Evolutionary conservation across 2,113 vertebrate genomes (phyloP).

Genomic region (Lampris megalopsis): DNA sequence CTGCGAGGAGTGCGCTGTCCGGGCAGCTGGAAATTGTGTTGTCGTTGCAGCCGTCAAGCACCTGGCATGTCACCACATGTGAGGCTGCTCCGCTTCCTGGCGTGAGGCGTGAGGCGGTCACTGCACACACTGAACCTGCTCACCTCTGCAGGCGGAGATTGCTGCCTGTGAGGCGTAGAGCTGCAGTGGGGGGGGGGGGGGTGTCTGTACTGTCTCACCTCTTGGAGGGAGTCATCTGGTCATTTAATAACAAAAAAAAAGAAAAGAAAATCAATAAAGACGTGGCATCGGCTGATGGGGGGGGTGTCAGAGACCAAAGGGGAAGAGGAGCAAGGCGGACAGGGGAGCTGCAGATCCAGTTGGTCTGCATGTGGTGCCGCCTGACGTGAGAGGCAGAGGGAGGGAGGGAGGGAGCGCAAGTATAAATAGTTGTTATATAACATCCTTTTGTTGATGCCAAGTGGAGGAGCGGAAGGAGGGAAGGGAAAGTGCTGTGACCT

Average conservation of each 20-base stretch:
- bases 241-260: not conserved
- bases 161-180: no score
- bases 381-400: constrained; percentile 58
- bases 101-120: not conserved
- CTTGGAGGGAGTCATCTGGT: not conserved
- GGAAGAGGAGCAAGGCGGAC: constrained; percentile 19
- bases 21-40: constrained; percentile 36
- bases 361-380: constrained; percentile 67
- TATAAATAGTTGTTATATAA: constrained; percentile 86
- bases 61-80: constrained; percentile 25
- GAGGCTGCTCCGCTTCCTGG: constrained; percentile 21
- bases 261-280: not conserved
- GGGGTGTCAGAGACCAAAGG: not conserved
- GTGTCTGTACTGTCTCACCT: not conserved
- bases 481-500: constrained; percentile 80
- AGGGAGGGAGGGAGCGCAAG: constrained; percentile 61
- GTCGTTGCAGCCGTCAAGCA: constrained; percentile 33
- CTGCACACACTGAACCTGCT: no score
- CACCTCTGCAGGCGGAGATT: no score
- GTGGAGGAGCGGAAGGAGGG: constrained; percentile 78
- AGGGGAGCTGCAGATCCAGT: constrained; percentile 49
- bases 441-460: constrained; percentile 84
- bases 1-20: not conserved
- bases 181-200: not conserved
- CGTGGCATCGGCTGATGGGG: not conserved